Conservation (phyloP, 64 coral and sea anemone species). For the Pocillopora verrucosa region DNA sequence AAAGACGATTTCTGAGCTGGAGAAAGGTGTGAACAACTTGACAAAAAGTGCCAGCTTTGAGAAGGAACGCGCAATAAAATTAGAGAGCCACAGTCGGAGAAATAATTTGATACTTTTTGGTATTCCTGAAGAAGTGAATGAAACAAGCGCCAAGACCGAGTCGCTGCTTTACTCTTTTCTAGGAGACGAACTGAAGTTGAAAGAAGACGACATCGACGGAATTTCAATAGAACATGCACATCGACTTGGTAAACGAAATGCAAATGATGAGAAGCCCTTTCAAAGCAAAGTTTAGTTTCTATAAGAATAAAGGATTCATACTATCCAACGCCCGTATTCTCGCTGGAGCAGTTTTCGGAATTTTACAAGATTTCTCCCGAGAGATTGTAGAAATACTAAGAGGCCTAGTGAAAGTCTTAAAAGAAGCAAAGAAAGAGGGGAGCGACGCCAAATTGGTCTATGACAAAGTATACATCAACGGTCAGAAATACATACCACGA, state of each 20-base stretch:
- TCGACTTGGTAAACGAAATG: not conserved
- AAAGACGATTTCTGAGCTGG: not conserved
- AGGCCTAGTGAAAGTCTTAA: not conserved
- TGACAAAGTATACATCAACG: constrained; percentile 7
- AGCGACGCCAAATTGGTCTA: not conserved
- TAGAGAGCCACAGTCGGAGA: not conserved
- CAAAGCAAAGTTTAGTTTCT: not conserved
- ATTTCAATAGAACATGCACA: not conserved
- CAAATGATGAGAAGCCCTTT: not conserved
- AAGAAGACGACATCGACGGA: not conserved
- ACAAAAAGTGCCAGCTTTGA: not conserved
- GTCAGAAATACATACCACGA: not conserved
- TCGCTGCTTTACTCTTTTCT: not conserved
- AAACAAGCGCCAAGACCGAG: not conserved
- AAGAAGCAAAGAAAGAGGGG: constrained; percentile 19
- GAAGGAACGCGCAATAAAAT: not conserved
- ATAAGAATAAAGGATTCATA: not conserved
- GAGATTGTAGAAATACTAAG: not conserved
- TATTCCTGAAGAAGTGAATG: constrained; percentile 1
- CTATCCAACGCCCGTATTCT: not conserved
- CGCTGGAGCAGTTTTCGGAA: not conserved
- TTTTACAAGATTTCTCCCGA: not conserved
- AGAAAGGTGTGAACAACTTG: not conserved
- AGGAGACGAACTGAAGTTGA: not conserved
- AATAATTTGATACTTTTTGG: not conserved